phyloP scores from a whole-genome alignment of 2,797 vertebrate species.

The Pempheris klunzingeri region DNA sequence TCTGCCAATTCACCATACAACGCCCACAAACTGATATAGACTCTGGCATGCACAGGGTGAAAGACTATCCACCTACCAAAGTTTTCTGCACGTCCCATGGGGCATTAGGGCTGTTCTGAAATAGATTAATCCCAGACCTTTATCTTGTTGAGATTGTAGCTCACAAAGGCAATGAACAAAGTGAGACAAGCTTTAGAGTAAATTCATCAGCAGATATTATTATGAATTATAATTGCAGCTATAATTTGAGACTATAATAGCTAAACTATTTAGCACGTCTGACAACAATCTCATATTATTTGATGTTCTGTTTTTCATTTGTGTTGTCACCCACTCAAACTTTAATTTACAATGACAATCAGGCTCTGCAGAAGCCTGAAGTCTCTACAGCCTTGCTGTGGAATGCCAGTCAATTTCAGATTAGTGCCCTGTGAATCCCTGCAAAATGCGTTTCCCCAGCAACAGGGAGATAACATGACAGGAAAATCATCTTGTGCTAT shows the following conservation, averaged over 20 bases:
- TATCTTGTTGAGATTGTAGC: background rate
- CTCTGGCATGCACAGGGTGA: background rate
- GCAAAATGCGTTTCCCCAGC: conserved; percentile 64
- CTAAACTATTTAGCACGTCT: conserved; percentile 13
- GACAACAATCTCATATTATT: conserved; percentile 22
- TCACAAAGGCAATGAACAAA: conserved; percentile 17
- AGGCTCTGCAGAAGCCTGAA: conserved; percentile 32
- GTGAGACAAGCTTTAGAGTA: conserved; percentile 1
- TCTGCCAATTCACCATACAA: conserved; percentile 13
- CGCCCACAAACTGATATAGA: background rate
- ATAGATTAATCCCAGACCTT: conserved; percentile 3
- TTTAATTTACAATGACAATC: conserved; percentile 57
- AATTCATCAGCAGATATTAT: background rate
- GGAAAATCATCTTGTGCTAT: conserved; percentile 65
- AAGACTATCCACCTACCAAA: conserved; percentile 15
- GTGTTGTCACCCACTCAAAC: conserved; percentile 30
- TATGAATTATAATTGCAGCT: background rate
- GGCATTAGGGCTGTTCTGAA: background rate
- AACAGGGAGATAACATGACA: conserved; percentile 72
- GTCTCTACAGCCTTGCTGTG: conserved; percentile 40
- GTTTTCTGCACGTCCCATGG: background rate
- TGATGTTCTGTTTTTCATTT: conserved; percentile 24
- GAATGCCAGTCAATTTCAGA: conserved; percentile 70
- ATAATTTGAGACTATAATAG: conserved; percentile 9
- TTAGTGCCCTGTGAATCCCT: conserved; percentile 59